A percentile compares a stretch with the other conserved stretches of the same genome.
Conservation (phyloP, 2,113 vertebrate species). For the Siphamia tubifer region DNA sequence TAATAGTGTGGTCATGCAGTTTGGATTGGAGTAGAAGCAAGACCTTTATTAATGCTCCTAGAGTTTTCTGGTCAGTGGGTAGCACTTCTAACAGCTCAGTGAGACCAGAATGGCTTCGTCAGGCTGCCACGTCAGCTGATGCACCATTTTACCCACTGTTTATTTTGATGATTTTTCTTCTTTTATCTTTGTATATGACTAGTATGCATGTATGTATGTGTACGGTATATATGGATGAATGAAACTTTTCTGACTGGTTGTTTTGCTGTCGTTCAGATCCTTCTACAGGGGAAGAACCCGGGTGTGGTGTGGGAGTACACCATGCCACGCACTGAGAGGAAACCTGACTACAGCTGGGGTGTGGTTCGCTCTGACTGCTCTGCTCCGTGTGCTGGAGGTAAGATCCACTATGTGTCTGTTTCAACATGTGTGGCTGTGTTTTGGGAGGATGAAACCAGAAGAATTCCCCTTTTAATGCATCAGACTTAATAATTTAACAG, state of each 20-base stretch:
- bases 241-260: neutral
- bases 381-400: conserved; percentile 92
- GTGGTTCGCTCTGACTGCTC: conserved; percentile 89
- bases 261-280: conserved; percentile 78
- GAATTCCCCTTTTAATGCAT: too few species aligned
- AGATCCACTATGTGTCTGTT: conserved; percentile 15
- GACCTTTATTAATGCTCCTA: neutral
- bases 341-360: conserved; percentile 86
- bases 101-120: neutral
- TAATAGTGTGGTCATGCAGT: conserved; percentile 9
- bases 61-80: conserved; percentile 22
- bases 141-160: neutral
- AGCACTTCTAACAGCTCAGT: conserved; percentile 21
- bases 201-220: neutral
- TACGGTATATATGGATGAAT: too few species aligned
- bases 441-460: neutral
- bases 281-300: conserved; percentile 94
- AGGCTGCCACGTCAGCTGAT: neutral
- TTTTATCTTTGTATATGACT: neutral
- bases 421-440: neutral
- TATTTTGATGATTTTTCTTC: neutral
- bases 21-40: conserved; percentile 33
- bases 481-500: too few species aligned
- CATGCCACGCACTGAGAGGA: conserved; percentile 81
- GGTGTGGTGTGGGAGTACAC: conserved; percentile 95